Conservation (phyloP, 2,113 vertebrate genomes). For the Beaufortia kweichowensis region DNA sequence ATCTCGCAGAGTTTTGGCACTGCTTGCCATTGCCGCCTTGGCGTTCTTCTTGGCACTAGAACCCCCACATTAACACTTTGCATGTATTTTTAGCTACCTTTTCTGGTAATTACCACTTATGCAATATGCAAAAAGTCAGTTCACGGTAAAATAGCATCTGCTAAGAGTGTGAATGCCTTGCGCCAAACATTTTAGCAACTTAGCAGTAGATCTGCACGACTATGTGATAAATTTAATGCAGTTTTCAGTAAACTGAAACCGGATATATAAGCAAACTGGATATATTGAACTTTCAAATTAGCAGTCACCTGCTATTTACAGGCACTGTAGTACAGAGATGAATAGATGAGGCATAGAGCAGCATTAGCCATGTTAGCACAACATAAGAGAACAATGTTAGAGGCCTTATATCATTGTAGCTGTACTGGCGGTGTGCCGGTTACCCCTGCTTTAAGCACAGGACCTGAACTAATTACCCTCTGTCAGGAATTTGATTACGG, state of each 20-base stretch:
- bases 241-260: neutral
- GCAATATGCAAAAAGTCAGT: conserved; percentile 5
- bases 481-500: conserved; percentile 56
- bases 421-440: conserved; percentile 35
- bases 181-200: conserved; percentile 58
- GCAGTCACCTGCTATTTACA: neutral
- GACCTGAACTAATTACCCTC: conserved; percentile 55
- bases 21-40: conserved; percentile 10
- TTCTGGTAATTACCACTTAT: neutral
- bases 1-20: conserved; percentile 6
- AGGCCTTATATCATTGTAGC: conserved; percentile 1
- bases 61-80: neutral
- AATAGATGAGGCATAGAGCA: neutral
- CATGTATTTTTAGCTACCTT: conserved; percentile 24
- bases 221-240: conserved; percentile 67
- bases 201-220: conserved; percentile 60
- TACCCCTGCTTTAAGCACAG: conserved; percentile 36
- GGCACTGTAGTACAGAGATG: neutral
- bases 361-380: conserved; percentile 10
- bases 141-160: conserved; percentile 11
- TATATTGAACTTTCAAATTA: neutral
- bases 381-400: conserved; percentile 21
- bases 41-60: neutral
- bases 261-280: too few species aligned
- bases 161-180: conserved; percentile 1